Evolutionary conservation across 1,140 invertebrate species (phyloP).

Genomic region (Laupala kohalensis): DNA sequence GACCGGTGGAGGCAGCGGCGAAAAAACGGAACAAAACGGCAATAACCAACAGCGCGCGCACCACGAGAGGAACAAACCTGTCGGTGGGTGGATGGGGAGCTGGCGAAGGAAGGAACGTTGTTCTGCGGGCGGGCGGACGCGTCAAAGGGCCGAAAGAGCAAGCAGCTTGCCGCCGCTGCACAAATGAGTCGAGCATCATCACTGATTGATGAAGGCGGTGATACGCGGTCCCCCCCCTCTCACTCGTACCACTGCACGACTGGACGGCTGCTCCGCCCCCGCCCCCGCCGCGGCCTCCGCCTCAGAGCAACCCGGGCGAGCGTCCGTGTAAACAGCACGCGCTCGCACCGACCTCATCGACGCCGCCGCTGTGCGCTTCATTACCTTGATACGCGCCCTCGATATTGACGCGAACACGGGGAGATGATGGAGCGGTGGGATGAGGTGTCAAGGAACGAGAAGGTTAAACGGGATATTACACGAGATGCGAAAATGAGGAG

Average conservation of each 20-base stretch:
- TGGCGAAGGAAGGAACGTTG: neutral
- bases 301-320: neutral
- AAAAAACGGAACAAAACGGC: neutral
- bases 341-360: neutral
- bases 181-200: neutral
- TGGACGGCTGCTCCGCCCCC: neutral
- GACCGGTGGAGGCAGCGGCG: too few relatives aligned
- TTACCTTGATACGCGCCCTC: neutral
- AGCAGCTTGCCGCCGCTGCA: neutral
- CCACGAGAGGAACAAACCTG: neutral
- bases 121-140: too few relatives aligned
- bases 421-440: too few relatives aligned
- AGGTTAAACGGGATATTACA: too few relatives aligned
- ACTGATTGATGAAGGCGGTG: neutral
- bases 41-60: neutral
- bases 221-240: neutral
- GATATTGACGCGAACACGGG: neutral
- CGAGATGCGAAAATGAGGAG: too few relatives aligned
- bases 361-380: too few relatives aligned
- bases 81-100: neutral
- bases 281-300: too few relatives aligned
- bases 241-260: neutral
- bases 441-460: too few relatives aligned
- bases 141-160: neutral
- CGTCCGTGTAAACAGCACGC: neutral